Percentiles rank a stretch among this genome's conserved stretches.
Evolutionary conservation across 1,140 invertebrate species (phyloP).

Genomic region (Bradysia coprophila): DNA sequence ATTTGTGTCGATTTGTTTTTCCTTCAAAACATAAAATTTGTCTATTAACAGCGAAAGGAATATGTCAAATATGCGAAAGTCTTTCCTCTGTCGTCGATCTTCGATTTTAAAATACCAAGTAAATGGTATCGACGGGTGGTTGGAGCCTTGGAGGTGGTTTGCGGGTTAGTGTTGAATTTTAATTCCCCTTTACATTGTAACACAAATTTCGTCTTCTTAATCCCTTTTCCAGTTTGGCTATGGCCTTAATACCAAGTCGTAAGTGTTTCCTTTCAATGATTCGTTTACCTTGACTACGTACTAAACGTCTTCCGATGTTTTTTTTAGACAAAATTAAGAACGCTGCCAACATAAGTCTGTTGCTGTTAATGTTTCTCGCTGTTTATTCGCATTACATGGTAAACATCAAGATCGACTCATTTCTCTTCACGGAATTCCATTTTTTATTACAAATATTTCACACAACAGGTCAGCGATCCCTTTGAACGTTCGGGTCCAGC

Average conservation of each 20-base stretch:
- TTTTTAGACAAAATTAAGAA: conserved; percentile 74
- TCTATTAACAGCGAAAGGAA: conserved; percentile 86
- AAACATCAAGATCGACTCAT: no score
- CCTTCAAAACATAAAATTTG: no score
- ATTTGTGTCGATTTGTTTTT: neutral
- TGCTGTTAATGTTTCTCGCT: conserved; percentile 68
- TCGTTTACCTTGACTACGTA: no score
- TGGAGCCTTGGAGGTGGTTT: conserved; percentile 74
- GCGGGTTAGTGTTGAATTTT: no score
- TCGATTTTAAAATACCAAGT: conserved; percentile 76
- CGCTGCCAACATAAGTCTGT: conserved; percentile 61
- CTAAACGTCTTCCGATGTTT: neutral
- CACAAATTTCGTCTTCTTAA: no score
- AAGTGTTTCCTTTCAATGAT: no score
- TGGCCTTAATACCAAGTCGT: conserved; percentile 79
- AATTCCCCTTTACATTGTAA: no score
- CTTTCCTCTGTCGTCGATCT: conserved; percentile 65
- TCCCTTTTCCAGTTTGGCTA: no score
- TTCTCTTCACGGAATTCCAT: no score
- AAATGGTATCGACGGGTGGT: conserved; percentile 84
- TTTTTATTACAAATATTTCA: no score
- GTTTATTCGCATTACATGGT: conserved; percentile 87
- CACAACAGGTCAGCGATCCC: no score
- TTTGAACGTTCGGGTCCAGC: conserved; percentile 84
- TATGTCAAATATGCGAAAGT: conserved; percentile 95